Percentiles rank a stretch among this genome's conserved stretches.
phyloP scores from a whole-genome alignment of 1,140 invertebrate species.

The Pogonomyrmex californicus region DNA sequence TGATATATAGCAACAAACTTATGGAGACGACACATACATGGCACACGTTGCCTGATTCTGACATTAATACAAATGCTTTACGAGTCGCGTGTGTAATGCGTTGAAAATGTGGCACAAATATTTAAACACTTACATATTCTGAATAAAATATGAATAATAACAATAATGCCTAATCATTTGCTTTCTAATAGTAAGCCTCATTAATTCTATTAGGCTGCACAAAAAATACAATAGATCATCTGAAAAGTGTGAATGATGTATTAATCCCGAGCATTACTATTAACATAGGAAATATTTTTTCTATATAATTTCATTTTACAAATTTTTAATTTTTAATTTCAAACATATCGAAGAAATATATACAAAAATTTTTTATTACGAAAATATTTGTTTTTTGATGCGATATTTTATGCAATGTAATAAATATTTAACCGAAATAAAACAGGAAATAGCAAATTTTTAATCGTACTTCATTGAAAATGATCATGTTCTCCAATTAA shows the following conservation, averaged over 20 bases:
- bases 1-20: slow-evolving; percentile 52
- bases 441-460: background rate
- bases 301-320: background rate
- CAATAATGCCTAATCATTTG: background rate
- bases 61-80: slow-evolving; percentile 77
- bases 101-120: slow-evolving; percentile 22
- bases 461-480: background rate
- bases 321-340: background rate
- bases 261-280: background rate
- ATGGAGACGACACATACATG: slow-evolving; percentile 64
- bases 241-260: slow-evolving; percentile 11
- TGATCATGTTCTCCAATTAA: background rate
- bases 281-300: slow-evolving; percentile 13
- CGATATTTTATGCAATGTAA: background rate
- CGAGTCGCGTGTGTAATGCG: slow-evolving; percentile 56
- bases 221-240: slow-evolving; percentile 12
- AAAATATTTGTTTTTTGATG: background rate
- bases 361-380: background rate
- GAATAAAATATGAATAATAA: slow-evolving; percentile 4
- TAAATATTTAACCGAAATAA: background rate
- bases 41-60: slow-evolving; percentile 66
- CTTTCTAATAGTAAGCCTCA: slow-evolving; percentile 11
- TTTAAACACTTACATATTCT: slow-evolving; percentile 3
- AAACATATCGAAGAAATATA: background rate
- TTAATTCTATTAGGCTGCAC: background rate